phyloP scores from a whole-genome alignment of 2,888 invertebrate species.

The Campaea margaritaria region DNA sequence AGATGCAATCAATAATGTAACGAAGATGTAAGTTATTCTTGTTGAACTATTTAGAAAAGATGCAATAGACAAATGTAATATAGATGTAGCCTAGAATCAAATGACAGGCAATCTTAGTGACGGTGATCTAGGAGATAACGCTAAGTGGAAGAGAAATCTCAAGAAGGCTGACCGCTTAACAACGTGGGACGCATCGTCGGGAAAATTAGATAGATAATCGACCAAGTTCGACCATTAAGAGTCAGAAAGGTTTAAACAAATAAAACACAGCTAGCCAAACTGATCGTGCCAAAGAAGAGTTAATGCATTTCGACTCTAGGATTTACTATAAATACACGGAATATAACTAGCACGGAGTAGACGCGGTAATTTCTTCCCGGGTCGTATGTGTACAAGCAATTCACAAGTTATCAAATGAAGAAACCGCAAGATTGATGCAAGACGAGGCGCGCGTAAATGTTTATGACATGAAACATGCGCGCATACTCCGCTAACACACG shows the following conservation, averaged over 20 bases:
- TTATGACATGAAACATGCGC: constrained; percentile 37
- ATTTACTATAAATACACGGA: background rate
- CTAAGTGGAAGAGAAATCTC: background rate
- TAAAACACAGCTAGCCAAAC: no score
- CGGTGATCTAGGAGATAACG: background rate
- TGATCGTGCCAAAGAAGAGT: no score
- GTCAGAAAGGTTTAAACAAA: no score
- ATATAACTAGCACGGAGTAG: constrained; percentile 11
- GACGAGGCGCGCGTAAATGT: constrained; percentile 42
- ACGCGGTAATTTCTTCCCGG: constrained; percentile 41
- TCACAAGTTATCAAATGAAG: constrained; percentile 33
- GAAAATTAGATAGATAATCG: background rate
- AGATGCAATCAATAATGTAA: no score
- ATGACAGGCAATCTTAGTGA: background rate
- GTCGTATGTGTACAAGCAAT: constrained; percentile 30
- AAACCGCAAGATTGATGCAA: constrained; percentile 65
- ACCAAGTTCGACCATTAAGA: no score
- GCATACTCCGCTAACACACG: constrained; percentile 1
- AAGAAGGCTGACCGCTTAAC: background rate
- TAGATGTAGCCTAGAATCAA: background rate
- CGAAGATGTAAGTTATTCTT: no score
- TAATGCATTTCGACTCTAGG: no score
- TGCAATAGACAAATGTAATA: background rate
- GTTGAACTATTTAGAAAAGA: no score
- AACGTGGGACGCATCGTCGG: background rate